Conservation (phyloP, 2,113 vertebrate genomes). For the Tetrao urogallus region DNA sequence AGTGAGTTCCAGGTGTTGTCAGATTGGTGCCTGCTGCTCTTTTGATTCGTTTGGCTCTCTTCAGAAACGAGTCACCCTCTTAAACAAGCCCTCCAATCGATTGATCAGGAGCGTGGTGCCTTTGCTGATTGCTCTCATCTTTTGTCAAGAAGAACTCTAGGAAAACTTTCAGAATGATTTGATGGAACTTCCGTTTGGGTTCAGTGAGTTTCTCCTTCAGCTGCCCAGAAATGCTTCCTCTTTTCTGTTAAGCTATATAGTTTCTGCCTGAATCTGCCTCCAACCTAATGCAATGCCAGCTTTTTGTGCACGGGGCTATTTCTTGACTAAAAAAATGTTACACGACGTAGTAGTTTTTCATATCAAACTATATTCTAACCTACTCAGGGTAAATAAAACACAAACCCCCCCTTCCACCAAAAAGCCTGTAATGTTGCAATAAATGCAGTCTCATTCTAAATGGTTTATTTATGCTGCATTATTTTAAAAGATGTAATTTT, state of each 20-base stretch:
- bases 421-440: conserved; percentile 84
- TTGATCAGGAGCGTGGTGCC: conserved; percentile 54
- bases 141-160: conserved; percentile 37
- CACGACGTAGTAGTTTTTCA: conserved; percentile 64
- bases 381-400: conserved; percentile 83
- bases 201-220: not conserved
- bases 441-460: conserved; percentile 81
- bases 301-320: conserved; percentile 71
- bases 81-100: not conserved
- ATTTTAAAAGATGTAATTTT: conserved; percentile 67
- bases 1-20: not conserved
- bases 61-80: not conserved
- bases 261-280: conserved; percentile 54
- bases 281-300: conserved; percentile 73
- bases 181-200: not conserved
- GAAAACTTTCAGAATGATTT: not conserved
- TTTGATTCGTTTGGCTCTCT: not conserved
- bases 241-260: conserved; percentile 8
- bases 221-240: conserved; percentile 22
- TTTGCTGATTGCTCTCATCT: conserved; percentile 53
- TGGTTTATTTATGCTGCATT: conserved; percentile 79
- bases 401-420: conserved; percentile 77
- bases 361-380: conserved; percentile 78
- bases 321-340: conserved; percentile 65
- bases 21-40: conserved; percentile 22